Conservation (phyloP, 2,797 vertebrate species). For the Coranthus polyacanthus region DNA sequence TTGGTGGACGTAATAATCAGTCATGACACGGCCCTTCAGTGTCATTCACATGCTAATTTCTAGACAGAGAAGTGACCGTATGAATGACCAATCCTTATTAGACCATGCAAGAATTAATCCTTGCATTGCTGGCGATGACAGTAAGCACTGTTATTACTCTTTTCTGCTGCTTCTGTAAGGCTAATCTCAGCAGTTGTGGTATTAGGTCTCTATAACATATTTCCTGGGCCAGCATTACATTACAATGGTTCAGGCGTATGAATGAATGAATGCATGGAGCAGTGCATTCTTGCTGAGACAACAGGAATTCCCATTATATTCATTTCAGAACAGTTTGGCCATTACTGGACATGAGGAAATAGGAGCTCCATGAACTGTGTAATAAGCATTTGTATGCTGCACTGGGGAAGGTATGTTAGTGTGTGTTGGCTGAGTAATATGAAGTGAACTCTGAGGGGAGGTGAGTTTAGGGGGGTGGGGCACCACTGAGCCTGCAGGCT, state of each 20-base stretch:
- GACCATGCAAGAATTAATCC: slow-evolving; percentile 29
- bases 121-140: slow-evolving; percentile 19
- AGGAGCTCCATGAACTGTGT: slow-evolving; percentile 55
- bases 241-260: slow-evolving; percentile 44
- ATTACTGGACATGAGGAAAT: slow-evolving; percentile 57
- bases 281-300: slow-evolving; percentile 52
- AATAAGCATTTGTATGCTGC: slow-evolving; percentile 49
- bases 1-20: slow-evolving; percentile 6
- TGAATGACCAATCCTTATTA: slow-evolving; percentile 7
- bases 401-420: slow-evolving; percentile 19
- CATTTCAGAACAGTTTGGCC: slow-evolving; percentile 49
- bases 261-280: slow-evolving; percentile 51
- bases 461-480: slow-evolving; percentile 2
- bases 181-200: slow-evolving; percentile 28
- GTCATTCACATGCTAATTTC: slow-evolving; percentile 29
- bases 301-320: slow-evolving; percentile 58
- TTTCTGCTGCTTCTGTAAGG: slow-evolving; percentile 17
- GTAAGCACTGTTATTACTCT: slow-evolving; percentile 32
- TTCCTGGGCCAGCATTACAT: slow-evolving; percentile 45
- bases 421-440: slow-evolving; percentile 20
- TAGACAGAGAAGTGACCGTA: slow-evolving; percentile 16
- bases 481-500: slow-evolving; percentile 33
- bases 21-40: slow-evolving; percentile 15
- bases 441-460: slow-evolving; percentile 15
- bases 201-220: slow-evolving; percentile 47